Conservation (phyloP, 1,140 invertebrate species). For the Oedothorax gibbosus region DNA sequence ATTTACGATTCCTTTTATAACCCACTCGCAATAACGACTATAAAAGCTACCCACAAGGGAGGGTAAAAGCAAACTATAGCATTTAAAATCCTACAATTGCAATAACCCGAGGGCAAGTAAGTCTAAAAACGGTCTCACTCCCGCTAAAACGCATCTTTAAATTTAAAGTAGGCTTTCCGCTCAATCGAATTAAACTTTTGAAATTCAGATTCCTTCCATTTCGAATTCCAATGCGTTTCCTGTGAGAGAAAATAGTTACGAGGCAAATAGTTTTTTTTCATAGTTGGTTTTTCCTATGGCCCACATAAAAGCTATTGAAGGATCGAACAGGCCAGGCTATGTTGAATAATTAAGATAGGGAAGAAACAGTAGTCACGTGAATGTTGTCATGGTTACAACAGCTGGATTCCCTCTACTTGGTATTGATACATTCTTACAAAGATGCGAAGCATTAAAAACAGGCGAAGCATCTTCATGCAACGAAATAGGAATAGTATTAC, state of each 20-base stretch:
- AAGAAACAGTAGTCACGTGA: slow-evolving; percentile 20
- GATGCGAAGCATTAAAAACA: too few species aligned
- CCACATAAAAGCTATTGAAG: background rate
- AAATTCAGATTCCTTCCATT: slow-evolving; percentile 41
- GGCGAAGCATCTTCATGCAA: too few species aligned
- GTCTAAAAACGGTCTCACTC: too few species aligned
- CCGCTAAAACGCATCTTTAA: background rate
- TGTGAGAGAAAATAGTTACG: background rate
- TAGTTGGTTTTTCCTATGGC: background rate
- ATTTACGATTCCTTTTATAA: too few species aligned
- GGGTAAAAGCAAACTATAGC: too few species aligned
- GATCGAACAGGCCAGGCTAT: background rate
- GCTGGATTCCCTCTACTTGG: background rate
- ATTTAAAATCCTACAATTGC: too few species aligned
- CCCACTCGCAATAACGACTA: too few species aligned
- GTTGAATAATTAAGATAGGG: slow-evolving; percentile 33
- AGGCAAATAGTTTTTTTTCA: background rate
- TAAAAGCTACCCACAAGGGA: too few species aligned
- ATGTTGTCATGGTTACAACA: background rate
- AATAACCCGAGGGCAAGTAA: too few species aligned
- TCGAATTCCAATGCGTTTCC: slow-evolving; percentile 7
- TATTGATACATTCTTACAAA: background rate
- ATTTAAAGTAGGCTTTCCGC: slow-evolving; percentile 8
- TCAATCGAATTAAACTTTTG: slow-evolving; percentile 30
- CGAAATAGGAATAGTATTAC: too few species aligned